Evolutionary conservation across 2,888 invertebrate species (phyloP), one percentile per base, ranked within the genome.

Genomic region (Diplazon laetatorius): DNA sequence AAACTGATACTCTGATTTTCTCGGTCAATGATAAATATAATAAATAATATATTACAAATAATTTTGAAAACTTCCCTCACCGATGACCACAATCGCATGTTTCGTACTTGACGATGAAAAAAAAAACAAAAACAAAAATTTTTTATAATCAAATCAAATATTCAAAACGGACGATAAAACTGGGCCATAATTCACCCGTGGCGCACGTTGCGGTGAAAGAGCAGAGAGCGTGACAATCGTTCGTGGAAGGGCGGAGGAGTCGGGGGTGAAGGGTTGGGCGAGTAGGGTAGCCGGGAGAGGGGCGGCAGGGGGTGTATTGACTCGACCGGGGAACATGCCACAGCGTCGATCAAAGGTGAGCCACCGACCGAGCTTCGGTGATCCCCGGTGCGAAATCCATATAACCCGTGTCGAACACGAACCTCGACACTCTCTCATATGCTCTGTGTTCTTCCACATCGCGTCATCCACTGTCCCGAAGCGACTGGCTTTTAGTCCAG

Each of bases 401-500:
- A 59, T 25, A 59, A 55, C 30, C 35, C 55, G 62, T n/a, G n/a
- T 25, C 22, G 44, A 25, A 46, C 30, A 25, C 6, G 2, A 63
- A 39, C 35, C 50, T 37, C 50, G 65, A 50, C 35, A 25, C 50
- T 50, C 37, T 48, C 50, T 42, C 10, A 22, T 35, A 6, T 30
- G 30, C n/a, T 37, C 30, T 52, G 30, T 62, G 52, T 52, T 62
- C 62, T 52, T 71, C 50, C 52, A 39, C 62, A 71, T 71, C 30
- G 62, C 16, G 14, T 52, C 16, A 42, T 39, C 25, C 12, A 35
- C 22, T n/a, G n/a, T 4, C 18, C 37, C 18, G 44, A 12, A 57
- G 44, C 69, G 44, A 69, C 6, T 37, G 69, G 46, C 71, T 71
- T 62, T 71, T 71, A 71, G 60, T 50, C 60, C 10, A n/a, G n/a